Percentiles rank a stretch among this genome's conserved stretches.
Conservation (phyloP, 2,888 invertebrate genomes). For the Phrixothrix hirtus region DNA sequence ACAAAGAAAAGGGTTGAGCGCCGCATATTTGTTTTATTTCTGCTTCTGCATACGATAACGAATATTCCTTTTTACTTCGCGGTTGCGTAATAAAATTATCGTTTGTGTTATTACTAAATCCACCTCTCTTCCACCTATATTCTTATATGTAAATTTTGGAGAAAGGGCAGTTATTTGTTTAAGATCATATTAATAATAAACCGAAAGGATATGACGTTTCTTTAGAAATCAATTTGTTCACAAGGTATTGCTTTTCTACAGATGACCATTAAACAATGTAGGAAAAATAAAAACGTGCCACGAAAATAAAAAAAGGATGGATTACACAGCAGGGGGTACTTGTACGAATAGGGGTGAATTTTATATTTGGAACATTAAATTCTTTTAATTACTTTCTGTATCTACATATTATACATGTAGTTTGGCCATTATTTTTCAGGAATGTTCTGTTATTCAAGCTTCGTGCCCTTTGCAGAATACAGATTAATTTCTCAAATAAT, state of each 20-base stretch:
- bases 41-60: constrained; percentile 33
- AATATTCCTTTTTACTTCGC: constrained; percentile 37
- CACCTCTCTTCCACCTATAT: constrained; percentile 20
- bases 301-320: constrained; percentile 44
- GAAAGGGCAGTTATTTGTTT: constrained; percentile 21
- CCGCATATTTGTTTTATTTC: constrained; percentile 35
- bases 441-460: constrained; percentile 44
- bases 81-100: constrained; percentile 38
- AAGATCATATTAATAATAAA: constrained; percentile 19
- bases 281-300: constrained; percentile 39
- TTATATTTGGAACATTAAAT: constrained; percentile 56
- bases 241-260: too few species aligned
- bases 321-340: constrained; percentile 38
- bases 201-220: too few species aligned
- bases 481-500: constrained; percentile 52
- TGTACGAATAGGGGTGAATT: constrained; percentile 47
- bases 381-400: constrained; percentile 56
- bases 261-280: constrained; percentile 39
- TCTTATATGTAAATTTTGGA: constrained; percentile 28
- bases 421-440: constrained; percentile 52
- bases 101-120: constrained; percentile 31
- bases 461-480: constrained; percentile 49
- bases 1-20: constrained; percentile 34
- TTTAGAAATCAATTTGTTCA: too few species aligned
- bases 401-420: constrained; percentile 55